These are phyloP conservation scores for Lemur catta DNA, from an alignment of 2,797 vertebrate species.

Conservation along the genomic window DNA sequence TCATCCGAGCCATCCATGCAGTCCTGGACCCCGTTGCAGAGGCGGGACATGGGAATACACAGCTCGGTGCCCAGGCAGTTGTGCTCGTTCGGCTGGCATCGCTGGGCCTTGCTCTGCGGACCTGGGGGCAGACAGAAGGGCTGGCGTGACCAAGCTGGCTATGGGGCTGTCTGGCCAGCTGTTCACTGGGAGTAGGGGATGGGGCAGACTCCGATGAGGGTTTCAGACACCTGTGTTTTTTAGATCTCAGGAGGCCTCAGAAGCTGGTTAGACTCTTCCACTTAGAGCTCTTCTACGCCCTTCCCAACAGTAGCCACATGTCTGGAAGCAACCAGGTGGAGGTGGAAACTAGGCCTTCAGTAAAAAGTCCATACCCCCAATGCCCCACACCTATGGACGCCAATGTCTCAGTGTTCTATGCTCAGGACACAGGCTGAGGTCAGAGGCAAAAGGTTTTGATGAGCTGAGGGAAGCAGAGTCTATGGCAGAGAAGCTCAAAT, in stretches of 20 bases:
- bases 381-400: accelerated
- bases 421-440: neutral
- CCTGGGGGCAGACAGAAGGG: constrained; percentile 82
- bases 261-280: neutral
- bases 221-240: neutral
- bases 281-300: neutral
- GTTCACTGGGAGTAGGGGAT: neutral
- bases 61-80: constrained; percentile 93
- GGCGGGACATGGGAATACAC: constrained; percentile 93
- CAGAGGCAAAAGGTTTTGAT: neutral
- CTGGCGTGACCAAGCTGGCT: neutral
- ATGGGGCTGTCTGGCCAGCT: neutral
- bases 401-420: neutral
- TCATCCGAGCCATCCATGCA: constrained; percentile 94
- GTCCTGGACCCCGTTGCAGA: constrained; percentile 92
- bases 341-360: neutral
- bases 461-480: neutral
- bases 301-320: neutral
- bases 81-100: constrained; percentile 94
- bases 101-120: constrained; percentile 91
- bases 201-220: neutral
- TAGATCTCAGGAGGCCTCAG: neutral
- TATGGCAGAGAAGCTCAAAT: neutral
- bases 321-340: neutral
- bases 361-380: neutral